Percentiles rank a stretch among this genome's conserved stretches.
Conservation (phyloP, 2,797 vertebrate genomes). For the Hephaestus fuliginosus region DNA sequence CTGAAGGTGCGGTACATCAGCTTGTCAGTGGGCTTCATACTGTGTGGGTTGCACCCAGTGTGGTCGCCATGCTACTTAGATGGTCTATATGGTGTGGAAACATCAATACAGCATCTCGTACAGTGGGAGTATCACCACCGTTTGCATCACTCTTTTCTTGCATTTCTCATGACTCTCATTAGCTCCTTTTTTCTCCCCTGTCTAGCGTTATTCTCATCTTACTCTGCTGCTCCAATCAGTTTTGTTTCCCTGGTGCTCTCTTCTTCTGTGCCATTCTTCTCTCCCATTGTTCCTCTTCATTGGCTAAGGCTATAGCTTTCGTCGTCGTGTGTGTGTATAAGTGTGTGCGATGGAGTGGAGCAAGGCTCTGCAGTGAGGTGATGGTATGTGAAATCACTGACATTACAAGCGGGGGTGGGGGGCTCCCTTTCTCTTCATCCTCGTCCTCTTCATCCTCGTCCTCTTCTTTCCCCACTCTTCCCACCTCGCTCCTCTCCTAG, state of each 20-base stretch:
- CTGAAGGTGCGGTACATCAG: slow-evolving; percentile 27
- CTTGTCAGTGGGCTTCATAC: slow-evolving; percentile 17
- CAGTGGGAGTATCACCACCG: neutral
- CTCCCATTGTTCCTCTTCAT: slow-evolving; percentile 37
- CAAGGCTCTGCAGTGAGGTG: slow-evolving; percentile 63
- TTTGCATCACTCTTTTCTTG: neutral
- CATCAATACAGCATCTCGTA: neutral
- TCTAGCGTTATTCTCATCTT: slow-evolving; percentile 10
- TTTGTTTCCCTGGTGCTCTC: slow-evolving; percentile 4
- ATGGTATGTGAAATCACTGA: slow-evolving; percentile 79
- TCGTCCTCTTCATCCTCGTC: slow-evolving; percentile 19
- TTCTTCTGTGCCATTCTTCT: slow-evolving; percentile 25
- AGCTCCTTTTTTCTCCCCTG: neutral
- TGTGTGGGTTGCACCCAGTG: neutral
- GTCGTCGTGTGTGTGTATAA: slow-evolving; percentile 25
- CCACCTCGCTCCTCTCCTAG: slow-evolving; percentile 52
- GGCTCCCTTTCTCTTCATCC: slow-evolving; percentile 17
- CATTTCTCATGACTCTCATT: slow-evolving; percentile 20
- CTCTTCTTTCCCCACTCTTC: slow-evolving; percentile 13
- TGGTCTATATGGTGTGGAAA: slow-evolving; percentile 8
- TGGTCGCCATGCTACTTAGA: slow-evolving; percentile 9
- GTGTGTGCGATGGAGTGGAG: slow-evolving; percentile 60
- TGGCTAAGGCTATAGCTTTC: slow-evolving; percentile 24
- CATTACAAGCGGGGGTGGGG: slow-evolving; percentile 51
- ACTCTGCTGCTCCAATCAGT: slow-evolving; percentile 19